A percentile compares a stretch with the other conserved stretches of the same genome.
phyloP scores from a whole-genome alignment of 2,113 vertebrate species.

The Gnathonemus echidnorhynchus region DNA sequence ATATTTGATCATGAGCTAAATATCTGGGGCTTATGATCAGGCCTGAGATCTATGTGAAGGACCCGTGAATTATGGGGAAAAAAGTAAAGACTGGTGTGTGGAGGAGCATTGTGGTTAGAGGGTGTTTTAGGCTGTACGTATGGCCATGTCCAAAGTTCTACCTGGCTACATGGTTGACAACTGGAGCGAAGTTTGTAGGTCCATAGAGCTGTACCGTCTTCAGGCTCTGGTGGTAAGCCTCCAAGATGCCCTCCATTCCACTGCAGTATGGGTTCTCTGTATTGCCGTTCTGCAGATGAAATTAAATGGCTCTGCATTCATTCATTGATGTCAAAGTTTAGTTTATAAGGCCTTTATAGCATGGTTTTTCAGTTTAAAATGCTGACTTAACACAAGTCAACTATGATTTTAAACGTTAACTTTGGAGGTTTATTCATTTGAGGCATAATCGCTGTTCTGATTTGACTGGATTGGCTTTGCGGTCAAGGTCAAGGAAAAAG shows the following conservation, averaged over 20 bases:
- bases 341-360: neutral
- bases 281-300: conserved; percentile 74
- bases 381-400: neutral
- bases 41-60: neutral
- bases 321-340: neutral
- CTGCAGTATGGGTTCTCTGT: conserved; percentile 82
- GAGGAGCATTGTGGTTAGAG: neutral
- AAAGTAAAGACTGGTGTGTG: neutral
- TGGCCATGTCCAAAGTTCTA: conserved; percentile 36
- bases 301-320: conserved; percentile 8
- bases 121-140: neutral
- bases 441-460: neutral
- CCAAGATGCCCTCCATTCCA: conserved; percentile 87
- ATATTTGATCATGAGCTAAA: neutral
- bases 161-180: conserved; percentile 89
- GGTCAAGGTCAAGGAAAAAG: neutral
- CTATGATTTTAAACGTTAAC: neutral
- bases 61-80: neutral
- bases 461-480: neutral
- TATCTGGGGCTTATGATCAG: neutral
- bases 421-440: neutral
- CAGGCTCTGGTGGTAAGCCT: conserved; percentile 88
- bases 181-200: conserved; percentile 89
- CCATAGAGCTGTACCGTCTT: conserved; percentile 92
- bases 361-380: neutral